Conservation (phyloP, 2,888 invertebrate genomes). For the Nyleta sp. region DNA sequence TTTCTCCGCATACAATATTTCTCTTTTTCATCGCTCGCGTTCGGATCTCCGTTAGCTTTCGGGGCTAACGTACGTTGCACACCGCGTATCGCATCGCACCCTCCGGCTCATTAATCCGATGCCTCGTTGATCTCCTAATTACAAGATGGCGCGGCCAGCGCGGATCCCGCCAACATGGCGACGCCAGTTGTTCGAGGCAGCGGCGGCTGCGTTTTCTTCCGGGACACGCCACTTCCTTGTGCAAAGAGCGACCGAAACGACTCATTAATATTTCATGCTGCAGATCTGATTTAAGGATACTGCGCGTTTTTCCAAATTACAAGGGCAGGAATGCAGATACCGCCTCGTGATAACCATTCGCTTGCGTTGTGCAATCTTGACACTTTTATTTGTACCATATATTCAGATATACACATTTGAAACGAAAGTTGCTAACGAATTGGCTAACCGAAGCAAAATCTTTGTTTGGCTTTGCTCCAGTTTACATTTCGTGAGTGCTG, state of each 20-base stretch:
- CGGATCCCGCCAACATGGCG: slow-evolving; percentile 34
- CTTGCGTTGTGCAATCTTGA: no score
- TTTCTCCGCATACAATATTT: slow-evolving; percentile 26
- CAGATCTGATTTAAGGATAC: slow-evolving; percentile 4
- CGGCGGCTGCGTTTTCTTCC: slow-evolving; percentile 16
- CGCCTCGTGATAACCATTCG: not conserved
- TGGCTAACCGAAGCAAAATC: no score
- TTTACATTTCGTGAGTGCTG: no score
- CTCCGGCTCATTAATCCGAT: slow-evolving; percentile 79
- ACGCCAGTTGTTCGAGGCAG: slow-evolving; percentile 22
- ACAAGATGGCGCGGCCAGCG: slow-evolving; percentile 78
- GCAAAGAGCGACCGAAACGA: not conserved
- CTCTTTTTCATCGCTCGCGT: slow-evolving; percentile 22
- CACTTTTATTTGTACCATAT: no score
- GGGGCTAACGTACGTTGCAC: no score
- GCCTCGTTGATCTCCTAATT: slow-evolving; percentile 80
- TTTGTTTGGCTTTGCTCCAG: no score
- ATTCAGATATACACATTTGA: no score
- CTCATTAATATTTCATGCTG: slow-evolving; percentile 20
- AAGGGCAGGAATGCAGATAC: not conserved
- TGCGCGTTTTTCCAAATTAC: not conserved
- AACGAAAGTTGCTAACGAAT: no score
- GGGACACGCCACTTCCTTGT: slow-evolving; percentile 39
- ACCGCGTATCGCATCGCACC: slow-evolving; percentile 68
- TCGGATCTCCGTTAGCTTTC: slow-evolving; percentile 9